Evolutionary conservation across 2,797 vertebrate species (phyloP).

Genomic region (Epinephelus malabaricus): DNA sequence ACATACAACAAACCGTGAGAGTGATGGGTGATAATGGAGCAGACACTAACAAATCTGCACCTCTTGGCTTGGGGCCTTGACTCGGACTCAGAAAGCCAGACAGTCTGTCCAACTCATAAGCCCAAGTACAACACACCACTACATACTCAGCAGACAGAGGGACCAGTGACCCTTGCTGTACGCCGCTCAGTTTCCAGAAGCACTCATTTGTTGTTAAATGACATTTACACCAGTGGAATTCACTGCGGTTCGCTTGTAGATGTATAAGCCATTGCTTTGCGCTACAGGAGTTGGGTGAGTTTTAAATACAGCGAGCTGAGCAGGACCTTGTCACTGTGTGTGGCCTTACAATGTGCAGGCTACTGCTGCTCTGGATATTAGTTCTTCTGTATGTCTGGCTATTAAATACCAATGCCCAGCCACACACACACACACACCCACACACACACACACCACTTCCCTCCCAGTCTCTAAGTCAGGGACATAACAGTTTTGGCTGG

Average conservation of each 20-base stretch:
- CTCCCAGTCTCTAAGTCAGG: conserved; percentile 72
- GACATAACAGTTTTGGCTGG: conserved; percentile 82
- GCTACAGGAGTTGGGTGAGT: conserved; percentile 54
- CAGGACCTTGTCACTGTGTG: conserved; percentile 80
- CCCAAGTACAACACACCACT: conserved; percentile 70
- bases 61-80: conserved; percentile 72
- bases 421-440: conserved; percentile 66
- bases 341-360: conserved; percentile 80
- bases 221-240: conserved; percentile 74
- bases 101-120: conserved; percentile 69
- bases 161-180: conserved; percentile 64
- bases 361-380: conserved; percentile 81
- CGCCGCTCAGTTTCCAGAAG: conserved; percentile 57
- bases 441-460: conserved; percentile 74
- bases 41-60: conserved; percentile 83
- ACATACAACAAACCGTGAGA: conserved; percentile 62
- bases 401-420: conserved; percentile 79
- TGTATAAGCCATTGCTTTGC: conserved; percentile 60
- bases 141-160: conserved; percentile 67
- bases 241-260: conserved; percentile 65
- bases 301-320: conserved; percentile 69
- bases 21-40: conserved; percentile 80
- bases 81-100: conserved; percentile 67
- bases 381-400: conserved; percentile 75
- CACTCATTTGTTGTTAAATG: conserved; percentile 68